Evolutionary conservation across 2,888 invertebrate genomes (phyloP), one percentile per base, ranked within the genome.

Genomic region (Empis stercorea): DNA sequence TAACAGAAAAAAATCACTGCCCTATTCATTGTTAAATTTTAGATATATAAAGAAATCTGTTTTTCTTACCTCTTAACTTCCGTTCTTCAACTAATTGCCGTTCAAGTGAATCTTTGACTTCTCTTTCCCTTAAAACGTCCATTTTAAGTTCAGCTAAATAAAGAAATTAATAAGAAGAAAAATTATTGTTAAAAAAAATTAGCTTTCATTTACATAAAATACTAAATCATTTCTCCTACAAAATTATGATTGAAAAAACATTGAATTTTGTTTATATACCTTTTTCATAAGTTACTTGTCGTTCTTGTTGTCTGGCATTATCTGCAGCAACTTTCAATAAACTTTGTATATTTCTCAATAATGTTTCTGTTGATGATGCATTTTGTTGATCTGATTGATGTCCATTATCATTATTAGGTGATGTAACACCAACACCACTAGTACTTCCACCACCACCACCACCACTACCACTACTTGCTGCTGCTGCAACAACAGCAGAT

Each of bases 271-370:
- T 38, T 9, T 43, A 68, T 73, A 72, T 75, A 95, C 95, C 92
- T 87, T 93, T 94, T 73, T 95, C 95, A 71, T 91, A 88, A 76
- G 85, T 89, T 71, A 92, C 87, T 72, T 95, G 93, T 57, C 93
- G 76, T 71, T 96, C 95, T 72, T 94, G 93, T 64, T 94, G 93
- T 59, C 94, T 79, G 47, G 94, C 93, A 72, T 94, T 94, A 71
- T 95, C 94, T 3, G 93, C 93, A n/a, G 95, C 95, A 52, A 95
- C 93, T 72, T 95, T 94, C 53, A 95, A 79, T 54, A 95, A 77
- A 46, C 94, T 93, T 71, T 95, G 94, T 63, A 96, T 95, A 71
- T 95, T 95, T 63, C 94, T 77, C 56, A 95, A 79, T 56, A 95
- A 76, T 51, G 92, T 93, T 73, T 95, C 94, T 49, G 94, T 92